Conservation (phyloP, 2,797 vertebrate species). For the Hypotaenidia philippensis region DNA sequence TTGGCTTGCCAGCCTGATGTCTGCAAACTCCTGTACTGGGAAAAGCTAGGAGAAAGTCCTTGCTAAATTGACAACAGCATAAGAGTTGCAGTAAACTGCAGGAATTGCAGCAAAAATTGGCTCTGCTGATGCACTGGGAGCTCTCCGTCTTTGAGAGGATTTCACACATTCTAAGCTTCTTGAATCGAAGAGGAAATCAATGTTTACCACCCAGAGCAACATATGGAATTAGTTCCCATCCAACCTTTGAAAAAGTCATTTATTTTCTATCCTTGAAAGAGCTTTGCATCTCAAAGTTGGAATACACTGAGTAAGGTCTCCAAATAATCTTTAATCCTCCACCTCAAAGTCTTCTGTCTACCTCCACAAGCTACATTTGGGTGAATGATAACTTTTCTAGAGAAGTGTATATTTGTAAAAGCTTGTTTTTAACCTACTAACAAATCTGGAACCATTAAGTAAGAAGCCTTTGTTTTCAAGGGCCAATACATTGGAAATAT, state of each 20-base stretch:
- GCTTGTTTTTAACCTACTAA: neutral
- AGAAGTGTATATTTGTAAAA: neutral
- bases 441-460: neutral
- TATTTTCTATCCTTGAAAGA: constrained; percentile 53
- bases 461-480: neutral
- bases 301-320: neutral
- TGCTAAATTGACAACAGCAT: neutral
- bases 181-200: constrained; percentile 48
- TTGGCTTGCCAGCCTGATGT: constrained; percentile 37
- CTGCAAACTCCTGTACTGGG: neutral
- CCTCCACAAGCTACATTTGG: neutral
- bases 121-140: neutral
- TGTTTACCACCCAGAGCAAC: constrained; percentile 57
- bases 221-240: constrained; percentile 30
- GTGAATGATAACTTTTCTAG: neutral
- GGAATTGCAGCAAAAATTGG: neutral
- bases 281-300: constrained; percentile 11
- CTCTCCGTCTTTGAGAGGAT: neutral
- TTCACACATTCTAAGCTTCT: constrained; percentile 42
- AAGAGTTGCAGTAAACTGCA: neutral
- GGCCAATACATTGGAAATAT: neutral
- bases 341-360: constrained; percentile 23
- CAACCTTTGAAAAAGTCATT: constrained; percentile 35
- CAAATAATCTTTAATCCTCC: constrained; percentile 52
- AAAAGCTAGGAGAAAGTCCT: neutral